Evolutionary conservation across 2,888 invertebrate species (phyloP), one percentile per base, ranked within the genome.

Genomic region (Drosophila fulvimacula): DNA sequence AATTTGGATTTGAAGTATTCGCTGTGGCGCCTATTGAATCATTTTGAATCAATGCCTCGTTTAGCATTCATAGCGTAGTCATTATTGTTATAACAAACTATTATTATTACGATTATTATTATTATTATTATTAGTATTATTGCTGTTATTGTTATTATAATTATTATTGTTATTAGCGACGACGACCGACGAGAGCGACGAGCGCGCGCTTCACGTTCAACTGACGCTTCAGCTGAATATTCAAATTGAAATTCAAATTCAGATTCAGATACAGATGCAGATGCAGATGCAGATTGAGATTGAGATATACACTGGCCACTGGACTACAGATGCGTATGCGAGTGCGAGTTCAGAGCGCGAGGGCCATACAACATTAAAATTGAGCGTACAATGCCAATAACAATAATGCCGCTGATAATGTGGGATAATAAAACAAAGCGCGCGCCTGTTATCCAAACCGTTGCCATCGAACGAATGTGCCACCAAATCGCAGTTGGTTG

Each of bases 391-490:
- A 75, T 86, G 79, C 81, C 79, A 89, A 88, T 91, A 91, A 91
- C 89, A 90, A 91, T 90, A 90, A 91, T 89, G 87, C 82, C 89
- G 91, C 84, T 90, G 91, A 91, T 91, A 90, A 91, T 91, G 83
- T 89, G 76, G 79, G 90, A 90, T 90, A 91, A 92, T 92, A 92
- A 92, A 92, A 92, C 89, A 92, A 91, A 91, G 91, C 92, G 92
- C 92, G 92, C 93, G 92, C 92, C 93, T 93, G 91, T 90, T 85
- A 91, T 91, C 92, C 91, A 91, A 92, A 91, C 93, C 92, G 93
- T 91, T 92, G 93, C 91, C 91, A 91, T 92, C 91, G 91, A 92
- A 92, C 92, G 93, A 93, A 93, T 93, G 93, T 90, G 91, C 91
- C 91, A 91, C 90, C 89, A 91, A 91, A 91, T 91, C 91, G 91